Percentiles rank a stretch among this genome's conserved stretches.
Evolutionary conservation across 2,113 vertebrate species (phyloP).

Genomic region (Callorhinus ursinus): DNA sequence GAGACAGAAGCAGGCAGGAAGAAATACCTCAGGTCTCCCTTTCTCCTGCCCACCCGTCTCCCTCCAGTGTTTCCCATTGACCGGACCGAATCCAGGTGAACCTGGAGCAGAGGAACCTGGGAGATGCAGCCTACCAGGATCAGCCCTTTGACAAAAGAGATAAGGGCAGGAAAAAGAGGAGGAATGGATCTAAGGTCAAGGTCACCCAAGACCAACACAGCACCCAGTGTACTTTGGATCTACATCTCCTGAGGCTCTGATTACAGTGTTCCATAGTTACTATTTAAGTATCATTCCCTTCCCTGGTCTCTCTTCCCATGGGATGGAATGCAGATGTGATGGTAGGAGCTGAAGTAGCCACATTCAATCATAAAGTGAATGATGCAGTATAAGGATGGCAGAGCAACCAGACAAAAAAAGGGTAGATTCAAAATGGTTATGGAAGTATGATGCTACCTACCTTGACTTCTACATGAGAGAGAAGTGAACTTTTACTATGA

Average conservation of each 20-base stretch:
- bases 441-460: accelerated
- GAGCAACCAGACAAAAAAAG: neutral
- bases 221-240: neutral
- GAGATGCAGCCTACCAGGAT: neutral
- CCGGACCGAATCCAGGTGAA: neutral
- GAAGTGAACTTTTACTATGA: neutral
- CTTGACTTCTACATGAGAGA: neutral
- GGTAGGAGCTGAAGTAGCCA: neutral
- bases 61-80: neutral
- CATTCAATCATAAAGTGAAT: neutral
- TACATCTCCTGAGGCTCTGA: neutral
- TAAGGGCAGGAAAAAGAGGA: neutral
- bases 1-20: neutral
- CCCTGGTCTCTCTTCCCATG: neutral
- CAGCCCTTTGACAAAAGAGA: neutral
- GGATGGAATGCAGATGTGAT: neutral
- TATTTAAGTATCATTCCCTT: neutral
- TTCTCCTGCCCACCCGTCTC: neutral
- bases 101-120: neutral
- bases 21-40: neutral
- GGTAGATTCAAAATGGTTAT: neutral
- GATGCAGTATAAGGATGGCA: neutral
- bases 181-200: neutral
- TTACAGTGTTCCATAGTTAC: neutral
- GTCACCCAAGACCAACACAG: too few species aligned